Evolutionary conservation across 2,113 vertebrate species (phyloP).

Genomic region (Piprites chloris): DNA sequence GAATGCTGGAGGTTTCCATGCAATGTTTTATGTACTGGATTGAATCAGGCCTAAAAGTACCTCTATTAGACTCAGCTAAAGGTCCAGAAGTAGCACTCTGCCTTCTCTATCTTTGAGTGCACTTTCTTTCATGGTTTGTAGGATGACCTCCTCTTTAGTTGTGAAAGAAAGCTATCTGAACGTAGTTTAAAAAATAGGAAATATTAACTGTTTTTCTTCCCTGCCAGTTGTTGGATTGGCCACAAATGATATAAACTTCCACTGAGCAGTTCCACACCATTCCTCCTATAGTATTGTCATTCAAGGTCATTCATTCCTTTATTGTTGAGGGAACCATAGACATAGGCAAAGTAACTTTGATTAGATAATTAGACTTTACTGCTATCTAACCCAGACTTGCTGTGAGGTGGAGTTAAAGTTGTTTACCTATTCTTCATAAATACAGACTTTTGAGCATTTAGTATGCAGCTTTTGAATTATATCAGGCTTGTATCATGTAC

Average conservation of each 20-base stretch:
- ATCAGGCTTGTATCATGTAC: neutral
- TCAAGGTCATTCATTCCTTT: neutral
- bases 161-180: neutral
- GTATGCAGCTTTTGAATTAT: neutral
- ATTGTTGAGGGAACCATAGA: neutral
- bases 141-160: neutral
- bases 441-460: neutral
- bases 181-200: neutral
- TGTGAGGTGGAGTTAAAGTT: neutral
- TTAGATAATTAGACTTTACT: constrained; percentile 1
- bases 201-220: neutral
- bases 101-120: neutral
- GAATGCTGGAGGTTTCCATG: neutral
- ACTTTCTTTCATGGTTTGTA: neutral
- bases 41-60: neutral
- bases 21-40: neutral
- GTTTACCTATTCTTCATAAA: neutral
- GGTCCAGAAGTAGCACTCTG: neutral
- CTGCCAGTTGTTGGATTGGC: neutral
- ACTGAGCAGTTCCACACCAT: neutral
- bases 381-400: neutral
- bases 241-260: neutral
- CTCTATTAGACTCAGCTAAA: neutral
- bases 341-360: neutral
- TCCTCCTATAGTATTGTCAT: neutral